A percentile compares a stretch with the other conserved stretches of the same genome.
phyloP scores from a whole-genome alignment of 2,113 vertebrate species.

The Barbus barbus region DNA sequence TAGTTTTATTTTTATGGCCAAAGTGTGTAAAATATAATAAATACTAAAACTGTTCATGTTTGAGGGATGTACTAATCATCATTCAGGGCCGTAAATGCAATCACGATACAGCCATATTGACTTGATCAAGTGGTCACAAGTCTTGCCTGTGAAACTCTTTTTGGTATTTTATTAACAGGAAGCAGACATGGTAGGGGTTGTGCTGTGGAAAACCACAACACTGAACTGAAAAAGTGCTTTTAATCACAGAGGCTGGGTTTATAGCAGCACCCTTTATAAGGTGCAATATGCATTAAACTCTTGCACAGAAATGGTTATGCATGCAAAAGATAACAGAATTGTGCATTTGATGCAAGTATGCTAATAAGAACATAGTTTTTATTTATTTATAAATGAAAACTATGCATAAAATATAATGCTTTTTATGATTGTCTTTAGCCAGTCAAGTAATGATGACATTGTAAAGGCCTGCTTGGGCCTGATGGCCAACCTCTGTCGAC shows the following conservation, averaged over 20 bases:
- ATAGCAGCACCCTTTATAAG: background rate
- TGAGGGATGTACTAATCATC: background rate
- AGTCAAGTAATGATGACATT: conserved; percentile 85
- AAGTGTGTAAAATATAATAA: background rate
- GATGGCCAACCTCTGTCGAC: conserved; percentile 92
- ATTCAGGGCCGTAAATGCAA: background rate
- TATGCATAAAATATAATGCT: background rate
- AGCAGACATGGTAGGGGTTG: background rate
- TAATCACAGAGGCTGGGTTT: background rate
- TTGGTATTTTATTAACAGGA: background rate
- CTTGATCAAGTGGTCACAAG: background rate
- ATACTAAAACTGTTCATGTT: background rate
- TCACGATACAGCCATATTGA: too few relatives aligned
- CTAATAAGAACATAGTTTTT: background rate
- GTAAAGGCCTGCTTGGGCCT: conserved; percentile 89
- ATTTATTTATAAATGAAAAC: too few relatives aligned
- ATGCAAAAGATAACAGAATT: background rate
- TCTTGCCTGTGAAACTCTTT: background rate
- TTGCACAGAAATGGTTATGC: background rate
- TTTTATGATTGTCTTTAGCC: conserved; percentile 70
- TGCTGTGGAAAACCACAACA: conserved; percentile 35
- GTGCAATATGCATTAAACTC: background rate
- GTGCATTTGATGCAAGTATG: background rate
- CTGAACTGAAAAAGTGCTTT: background rate
- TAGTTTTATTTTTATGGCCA: too few relatives aligned